These are phyloP conservation scores for Myiothlypis coronata DNA, from an alignment of 2,797 vertebrate species.

Conservation along the genomic window DNA sequence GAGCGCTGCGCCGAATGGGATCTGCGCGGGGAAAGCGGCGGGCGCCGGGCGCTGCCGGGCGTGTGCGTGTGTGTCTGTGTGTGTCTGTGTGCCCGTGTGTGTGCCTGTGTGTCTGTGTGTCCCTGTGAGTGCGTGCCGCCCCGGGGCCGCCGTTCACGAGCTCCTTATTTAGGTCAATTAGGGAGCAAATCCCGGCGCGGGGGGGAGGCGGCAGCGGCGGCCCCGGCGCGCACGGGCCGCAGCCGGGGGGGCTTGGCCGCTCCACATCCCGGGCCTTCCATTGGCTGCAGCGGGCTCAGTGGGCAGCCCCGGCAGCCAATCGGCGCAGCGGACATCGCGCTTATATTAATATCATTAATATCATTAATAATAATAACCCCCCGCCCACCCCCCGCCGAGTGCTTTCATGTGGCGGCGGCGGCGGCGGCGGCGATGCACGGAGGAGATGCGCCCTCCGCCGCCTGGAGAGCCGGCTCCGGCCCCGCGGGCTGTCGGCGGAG, in stretches of 20 bases:
- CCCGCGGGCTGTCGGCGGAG: background rate
- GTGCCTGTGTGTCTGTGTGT: background rate
- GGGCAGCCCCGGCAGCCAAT: conserved; percentile 4
- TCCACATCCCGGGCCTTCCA: conserved; percentile 53
- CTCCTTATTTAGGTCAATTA: conserved; percentile 88
- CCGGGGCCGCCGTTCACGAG: conserved; percentile 71
- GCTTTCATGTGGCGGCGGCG: background rate
- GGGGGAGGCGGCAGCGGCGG: background rate
- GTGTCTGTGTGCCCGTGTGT: background rate
- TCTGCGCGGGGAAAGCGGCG: background rate
- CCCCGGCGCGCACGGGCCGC: background rate
- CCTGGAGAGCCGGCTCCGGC: background rate
- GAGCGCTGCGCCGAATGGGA: conserved; percentile 74
- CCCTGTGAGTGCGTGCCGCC: conserved; percentile 44
- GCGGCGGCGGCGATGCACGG: background rate
- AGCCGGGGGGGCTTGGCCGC: background rate
- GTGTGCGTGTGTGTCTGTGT: background rate
- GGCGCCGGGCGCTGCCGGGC: conserved; percentile 14
- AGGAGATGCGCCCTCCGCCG: background rate
- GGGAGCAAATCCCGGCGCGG: conserved; percentile 78
- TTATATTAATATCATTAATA: conserved; percentile 34
- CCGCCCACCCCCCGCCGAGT: background rate
- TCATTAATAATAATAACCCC: background rate
- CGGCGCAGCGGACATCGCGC: accelerated
- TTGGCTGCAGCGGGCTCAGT: conserved; percentile 54